phyloP scores from a whole-genome alignment of 2,797 vertebrate species.

The Sarcoramphus papa region DNA sequence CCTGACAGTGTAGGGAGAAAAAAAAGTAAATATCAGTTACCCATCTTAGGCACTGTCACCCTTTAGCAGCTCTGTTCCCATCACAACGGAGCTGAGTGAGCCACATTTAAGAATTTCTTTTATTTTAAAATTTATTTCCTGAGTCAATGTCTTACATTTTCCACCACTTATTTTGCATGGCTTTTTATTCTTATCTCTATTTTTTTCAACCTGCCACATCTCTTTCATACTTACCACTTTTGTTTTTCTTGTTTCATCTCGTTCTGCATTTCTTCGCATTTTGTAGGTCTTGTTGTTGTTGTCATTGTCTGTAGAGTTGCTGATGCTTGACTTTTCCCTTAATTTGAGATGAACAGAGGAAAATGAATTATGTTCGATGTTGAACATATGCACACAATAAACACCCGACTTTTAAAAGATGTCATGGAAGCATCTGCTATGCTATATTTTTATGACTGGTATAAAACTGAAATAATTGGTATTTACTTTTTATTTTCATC shows the following conservation, averaged over 20 bases:
- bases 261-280: not conserved
- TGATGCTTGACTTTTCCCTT: conserved; percentile 25
- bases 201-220: not conserved
- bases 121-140: not conserved
- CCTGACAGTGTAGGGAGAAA: not conserved
- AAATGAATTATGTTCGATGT: conserved; percentile 54
- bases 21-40: not conserved
- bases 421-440: conserved; percentile 30
- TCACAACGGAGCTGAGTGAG: not conserved
- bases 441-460: conserved; percentile 38
- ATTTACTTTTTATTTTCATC: conserved; percentile 50
- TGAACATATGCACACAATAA: conserved; percentile 60
- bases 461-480: conserved; percentile 57
- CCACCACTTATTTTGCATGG: not conserved
- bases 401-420: conserved; percentile 46
- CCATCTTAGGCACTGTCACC: not conserved
- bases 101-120: not conserved
- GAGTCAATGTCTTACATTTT: not conserved
- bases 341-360: conserved; percentile 48
- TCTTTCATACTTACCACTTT: not conserved
- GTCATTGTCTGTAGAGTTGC: not conserved
- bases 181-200: not conserved
- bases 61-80: not conserved
- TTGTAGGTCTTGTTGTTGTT: not conserved
- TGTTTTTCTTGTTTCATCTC: not conserved